These are phyloP conservation scores for Cynaeus angustus DNA, from an alignment of 2,888 invertebrate species.

Conservation along the genomic window DNA sequence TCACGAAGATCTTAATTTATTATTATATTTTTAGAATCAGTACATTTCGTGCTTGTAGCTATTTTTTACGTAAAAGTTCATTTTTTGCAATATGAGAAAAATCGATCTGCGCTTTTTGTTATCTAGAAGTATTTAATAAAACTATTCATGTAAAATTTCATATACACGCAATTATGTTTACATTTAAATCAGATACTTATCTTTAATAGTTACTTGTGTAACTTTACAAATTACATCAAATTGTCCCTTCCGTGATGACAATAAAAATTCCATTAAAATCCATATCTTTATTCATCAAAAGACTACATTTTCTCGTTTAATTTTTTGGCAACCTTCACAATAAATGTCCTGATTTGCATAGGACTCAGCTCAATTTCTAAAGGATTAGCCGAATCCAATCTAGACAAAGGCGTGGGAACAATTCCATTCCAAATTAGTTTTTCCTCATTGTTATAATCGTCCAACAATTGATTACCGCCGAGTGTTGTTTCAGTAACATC, in stretches of 20 bases:
- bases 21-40: too few relatives aligned
- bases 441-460: conserved; percentile 70
- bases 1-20: too few relatives aligned
- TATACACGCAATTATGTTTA: too few relatives aligned
- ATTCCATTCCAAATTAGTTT: conserved; percentile 72
- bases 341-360: conserved; percentile 84
- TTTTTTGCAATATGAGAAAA: too few relatives aligned
- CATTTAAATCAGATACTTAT: too few relatives aligned
- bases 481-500: conserved; percentile 70
- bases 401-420: conserved; percentile 6
- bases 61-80: background rate
- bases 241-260: background rate
- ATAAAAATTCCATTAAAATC: background rate
- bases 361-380: conserved; percentile 75
- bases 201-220: too few relatives aligned
- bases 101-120: too few relatives aligned
- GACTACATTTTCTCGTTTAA: background rate
- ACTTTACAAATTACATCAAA: too few relatives aligned
- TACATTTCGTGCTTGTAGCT: too few relatives aligned
- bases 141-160: too few relatives aligned
- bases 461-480: conserved; percentile 73
- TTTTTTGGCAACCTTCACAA: conserved; percentile 67
- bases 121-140: background rate
- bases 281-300: conserved; percentile 3
- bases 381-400: conserved; percentile 49